Base-by-base conservation (phyloP, 2,888 invertebrate species). In the Pheosia tremula region DNA sequence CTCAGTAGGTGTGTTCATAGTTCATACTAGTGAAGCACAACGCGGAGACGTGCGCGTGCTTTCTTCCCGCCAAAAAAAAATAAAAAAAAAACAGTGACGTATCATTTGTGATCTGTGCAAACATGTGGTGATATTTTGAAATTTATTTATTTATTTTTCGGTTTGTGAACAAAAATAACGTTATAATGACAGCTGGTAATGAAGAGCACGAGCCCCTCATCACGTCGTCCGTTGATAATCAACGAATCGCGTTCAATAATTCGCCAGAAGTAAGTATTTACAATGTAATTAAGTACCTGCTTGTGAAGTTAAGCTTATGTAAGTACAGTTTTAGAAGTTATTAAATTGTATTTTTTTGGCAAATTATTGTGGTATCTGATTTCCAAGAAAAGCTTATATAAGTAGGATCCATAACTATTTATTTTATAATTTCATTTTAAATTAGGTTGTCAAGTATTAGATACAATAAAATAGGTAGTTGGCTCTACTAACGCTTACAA, bases 181-280 rank as follows among this genome's bases (percentile, higher is more conserved):
- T 63, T 55, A 89, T 82, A 76, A 94, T 94, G 94, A 92, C 93
- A 43, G 83, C 80, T 55, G 93, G 91, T 37, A 85, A 76, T 37
- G 94, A 94, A 64, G 94, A 94, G 64, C 93, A 94, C 39, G 94
- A 94, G 69, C 92, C 94, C 7, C 83, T 94, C 57, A 90, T 94
- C 71, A 85, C 87, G 7, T 78, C 93, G 36, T 91, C 93, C 10
- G 90, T 90, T 49, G 93, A 93, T 58, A 88, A 91, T 58, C 92
- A 93, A 67, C 84, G 91, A 54, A 93, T 91, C 56, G 68, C 88
- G 0, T 93, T 83, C 72, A 90, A 72, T 71, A 85, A 84, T 71
- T 86, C 93, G 11, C 91, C 93, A 3, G 81, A 85, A 77, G 93
- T 92, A 81, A 82, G 83, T 81, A 61, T 24, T 57, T 41, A 53